These are phyloP conservation scores for Drosophila setifemur DNA, from an alignment of 1,140 invertebrate species.

Conservation along the genomic window DNA sequence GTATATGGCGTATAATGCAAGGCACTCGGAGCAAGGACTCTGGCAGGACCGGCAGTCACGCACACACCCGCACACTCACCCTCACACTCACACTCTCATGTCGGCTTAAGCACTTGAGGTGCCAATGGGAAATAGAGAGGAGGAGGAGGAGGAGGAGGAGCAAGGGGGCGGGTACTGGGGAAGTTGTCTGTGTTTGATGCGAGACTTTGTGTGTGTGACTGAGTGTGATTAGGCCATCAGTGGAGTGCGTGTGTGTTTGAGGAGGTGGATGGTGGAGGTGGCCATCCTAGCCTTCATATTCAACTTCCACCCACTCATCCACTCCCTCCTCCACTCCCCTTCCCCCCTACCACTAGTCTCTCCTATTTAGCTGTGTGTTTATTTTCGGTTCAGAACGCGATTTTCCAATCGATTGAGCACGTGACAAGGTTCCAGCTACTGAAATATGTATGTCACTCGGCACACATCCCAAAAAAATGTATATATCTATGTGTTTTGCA, in stretches of 20 bases:
- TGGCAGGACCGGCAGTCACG: conserved; percentile 26
- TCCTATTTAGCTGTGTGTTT: conserved; percentile 78
- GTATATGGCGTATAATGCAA: conserved; percentile 28
- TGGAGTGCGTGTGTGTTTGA: conserved; percentile 10
- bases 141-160: too few species aligned
- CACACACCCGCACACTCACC: conserved; percentile 15
- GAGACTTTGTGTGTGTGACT: conserved; percentile 38
- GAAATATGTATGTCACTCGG: conserved; percentile 43
- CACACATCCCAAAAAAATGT: conserved; percentile 5
- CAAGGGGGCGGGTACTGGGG: not conserved
- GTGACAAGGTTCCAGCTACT: conserved; percentile 70
- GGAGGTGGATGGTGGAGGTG: not conserved
- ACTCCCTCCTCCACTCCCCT: too few species aligned
- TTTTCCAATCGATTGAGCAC: conserved; percentile 79
- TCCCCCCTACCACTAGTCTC: conserved; percentile 47
- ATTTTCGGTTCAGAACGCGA: conserved; percentile 79
- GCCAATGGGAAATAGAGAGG: conserved; percentile 49
- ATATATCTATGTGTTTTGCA: conserved; percentile 31
- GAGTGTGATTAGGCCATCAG: conserved; percentile 61
- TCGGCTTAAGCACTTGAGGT: conserved; percentile 70
- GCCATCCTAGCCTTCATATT: conserved; percentile 12
- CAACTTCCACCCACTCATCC: too few species aligned
- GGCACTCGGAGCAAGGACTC: conserved; percentile 17
- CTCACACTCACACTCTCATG: conserved; percentile 18
- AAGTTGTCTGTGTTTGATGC: conserved; percentile 67